These are phyloP conservation scores for Deroptyus accipitrinus DNA, from an alignment of 2,113 vertebrate species.

Conservation along the genomic window DNA sequence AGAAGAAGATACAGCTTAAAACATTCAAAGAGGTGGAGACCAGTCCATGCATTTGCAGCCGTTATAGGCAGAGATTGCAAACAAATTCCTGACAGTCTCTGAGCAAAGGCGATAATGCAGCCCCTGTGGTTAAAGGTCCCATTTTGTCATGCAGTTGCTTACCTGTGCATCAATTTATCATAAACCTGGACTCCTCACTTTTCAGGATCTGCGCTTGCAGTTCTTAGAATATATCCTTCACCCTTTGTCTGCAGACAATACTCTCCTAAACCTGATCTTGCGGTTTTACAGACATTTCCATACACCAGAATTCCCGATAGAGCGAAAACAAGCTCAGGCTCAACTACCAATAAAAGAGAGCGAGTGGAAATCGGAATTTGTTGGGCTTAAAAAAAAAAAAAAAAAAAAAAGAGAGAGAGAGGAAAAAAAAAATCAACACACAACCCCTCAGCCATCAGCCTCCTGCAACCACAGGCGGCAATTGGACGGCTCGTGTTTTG, in stretches of 20 bases:
- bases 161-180: conserved; percentile 99
- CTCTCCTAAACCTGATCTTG: conserved; percentile 99
- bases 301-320: conserved; percentile 98
- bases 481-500: conserved; percentile 62
- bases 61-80: conserved; percentile 81
- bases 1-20: conserved; percentile 48
- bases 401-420: neutral
- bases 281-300: conserved; percentile 96
- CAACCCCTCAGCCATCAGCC: conserved; percentile 80
- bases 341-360: conserved; percentile 97
- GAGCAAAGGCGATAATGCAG: conserved; percentile 79
- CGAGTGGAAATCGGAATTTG: conserved; percentile 78
- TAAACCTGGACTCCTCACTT: conserved; percentile 85
- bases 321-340: conserved; percentile 90
- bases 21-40: conserved; percentile 57
- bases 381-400: conserved; percentile 66
- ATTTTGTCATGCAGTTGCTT: conserved; percentile 95
- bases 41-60: conserved; percentile 77
- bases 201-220: conserved; percentile 86
- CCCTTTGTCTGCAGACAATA: conserved; percentile 97
- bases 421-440: conserved; percentile 32
- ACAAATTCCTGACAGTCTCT: conserved; percentile 86
- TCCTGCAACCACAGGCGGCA: conserved; percentile 45
- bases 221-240: conserved; percentile 92
- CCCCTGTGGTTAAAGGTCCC: conserved; percentile 88